Conservation (phyloP, 1,140 invertebrate species). For the Drosophila novamexicana region DNA sequence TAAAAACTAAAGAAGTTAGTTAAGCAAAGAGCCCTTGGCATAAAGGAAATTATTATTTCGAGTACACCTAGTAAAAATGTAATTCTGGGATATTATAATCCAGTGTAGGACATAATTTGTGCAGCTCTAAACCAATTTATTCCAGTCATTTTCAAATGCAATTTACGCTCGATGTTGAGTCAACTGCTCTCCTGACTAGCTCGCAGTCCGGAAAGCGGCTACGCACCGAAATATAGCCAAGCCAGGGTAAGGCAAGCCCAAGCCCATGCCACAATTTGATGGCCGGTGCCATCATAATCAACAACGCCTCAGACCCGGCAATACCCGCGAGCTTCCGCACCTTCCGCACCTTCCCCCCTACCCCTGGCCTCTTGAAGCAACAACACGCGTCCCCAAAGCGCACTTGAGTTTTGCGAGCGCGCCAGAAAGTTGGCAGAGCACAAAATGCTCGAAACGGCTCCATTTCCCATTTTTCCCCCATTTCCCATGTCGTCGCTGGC, state of each 20-base stretch:
- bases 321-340: not conserved
- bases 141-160: constrained; percentile 32
- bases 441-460: constrained; percentile 55
- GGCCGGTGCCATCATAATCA: constrained; percentile 76
- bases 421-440: constrained; percentile 73
- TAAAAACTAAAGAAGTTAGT: too few relatives aligned
- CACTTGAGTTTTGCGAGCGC: constrained; percentile 75
- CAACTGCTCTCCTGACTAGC: constrained; percentile 19
- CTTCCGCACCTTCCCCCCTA: not conserved
- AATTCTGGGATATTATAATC: constrained; percentile 8
- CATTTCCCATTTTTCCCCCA: constrained; percentile 23
- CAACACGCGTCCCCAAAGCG: constrained; percentile 64
- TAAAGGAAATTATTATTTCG: not conserved
- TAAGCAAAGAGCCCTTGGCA: too few relatives aligned
- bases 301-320: constrained; percentile 52
- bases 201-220: constrained; percentile 10
- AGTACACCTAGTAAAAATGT: not conserved
- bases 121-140: constrained; percentile 25
- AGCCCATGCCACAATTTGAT: constrained; percentile 59
- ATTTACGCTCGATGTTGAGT: constrained; percentile 29
- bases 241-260: constrained; percentile 30
- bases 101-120: constrained; percentile 14
- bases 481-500: constrained; percentile 67
- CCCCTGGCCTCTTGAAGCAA: constrained; percentile 2
- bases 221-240: constrained; percentile 21